A percentile compares a stretch with the other conserved stretches of the same genome.
Conservation (phyloP, 2,888 invertebrate species). For the Ypsolopha sequella region DNA sequence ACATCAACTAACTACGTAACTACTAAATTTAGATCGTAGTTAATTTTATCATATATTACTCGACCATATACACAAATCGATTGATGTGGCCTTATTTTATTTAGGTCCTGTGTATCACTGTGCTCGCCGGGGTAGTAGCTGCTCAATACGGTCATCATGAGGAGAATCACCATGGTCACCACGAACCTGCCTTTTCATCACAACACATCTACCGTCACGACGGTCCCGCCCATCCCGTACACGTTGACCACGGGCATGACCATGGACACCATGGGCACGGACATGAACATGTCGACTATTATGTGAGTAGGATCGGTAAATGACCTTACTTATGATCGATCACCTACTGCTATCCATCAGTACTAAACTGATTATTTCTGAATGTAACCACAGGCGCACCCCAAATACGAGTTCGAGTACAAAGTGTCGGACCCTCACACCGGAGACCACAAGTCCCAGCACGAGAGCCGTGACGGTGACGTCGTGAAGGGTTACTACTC, state of each 20-base stretch:
- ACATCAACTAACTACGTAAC: no score
- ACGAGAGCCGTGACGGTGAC: slow-evolving; percentile 63
- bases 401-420: slow-evolving; percentile 45
- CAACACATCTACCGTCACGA: slow-evolving; percentile 42
- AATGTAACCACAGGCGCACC: slow-evolving; percentile 18
- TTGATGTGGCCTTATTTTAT: neutral
- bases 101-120: slow-evolving; percentile 29
- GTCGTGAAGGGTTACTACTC: slow-evolving; percentile 68
- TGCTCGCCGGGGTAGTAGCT: slow-evolving; percentile 24
- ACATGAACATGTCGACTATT: slow-evolving; percentile 25
- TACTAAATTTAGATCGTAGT: no score
- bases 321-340: no score
- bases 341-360: no score
- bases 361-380: neutral
- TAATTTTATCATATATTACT: no score
- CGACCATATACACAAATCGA: no score
- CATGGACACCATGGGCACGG: slow-evolving; percentile 16
- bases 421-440: slow-evolving; percentile 59
- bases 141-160: slow-evolving; percentile 32
- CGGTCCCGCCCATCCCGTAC: slow-evolving; percentile 34
- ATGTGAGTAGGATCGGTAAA: slow-evolving; percentile 17
- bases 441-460: slow-evolving; percentile 55
- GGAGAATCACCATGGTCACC: slow-evolving; percentile 11
- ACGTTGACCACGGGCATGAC: slow-evolving; percentile 8
- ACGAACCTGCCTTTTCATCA: slow-evolving; percentile 46